Percentiles rank a stretch among this genome's conserved stretches.
Evolutionary conservation across 2,888 invertebrate genomes (phyloP).

Genomic region (Meiosimyza platycephala): DNA sequence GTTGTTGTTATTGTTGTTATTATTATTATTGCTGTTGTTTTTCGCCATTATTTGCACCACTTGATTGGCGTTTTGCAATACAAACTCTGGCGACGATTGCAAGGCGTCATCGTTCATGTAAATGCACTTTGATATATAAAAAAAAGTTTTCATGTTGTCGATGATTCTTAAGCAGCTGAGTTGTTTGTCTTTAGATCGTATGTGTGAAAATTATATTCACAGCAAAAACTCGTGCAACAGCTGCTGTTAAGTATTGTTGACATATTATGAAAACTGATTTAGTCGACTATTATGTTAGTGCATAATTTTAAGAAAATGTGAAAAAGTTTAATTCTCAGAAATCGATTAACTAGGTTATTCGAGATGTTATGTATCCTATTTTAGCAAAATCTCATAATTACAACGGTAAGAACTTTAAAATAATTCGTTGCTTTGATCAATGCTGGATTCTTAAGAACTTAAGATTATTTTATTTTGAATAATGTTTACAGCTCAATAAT

Average conservation of each 20-base stretch:
- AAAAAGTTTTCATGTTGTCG: conserved; percentile 21
- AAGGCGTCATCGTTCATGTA: conserved; percentile 12
- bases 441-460: neutral
- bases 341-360: too few species aligned
- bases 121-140: conserved; percentile 2
- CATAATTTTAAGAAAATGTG: too few species aligned
- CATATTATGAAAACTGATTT: conserved; percentile 24
- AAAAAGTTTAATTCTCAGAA: neutral
- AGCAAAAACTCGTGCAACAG: conserved; percentile 13
- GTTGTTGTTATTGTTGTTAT: conserved; percentile 1
- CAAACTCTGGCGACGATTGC: conserved; percentile 21
- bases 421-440: too few species aligned
- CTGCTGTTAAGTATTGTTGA: conserved; percentile 30
- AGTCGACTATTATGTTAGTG: neutral
- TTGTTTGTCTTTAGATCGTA: neutral
- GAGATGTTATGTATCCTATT: too few species aligned
- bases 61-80: conserved; percentile 42
- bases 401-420: neutral
- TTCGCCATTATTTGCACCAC: conserved; percentile 13
- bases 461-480: too few species aligned
- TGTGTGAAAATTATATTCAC: conserved; percentile 22
- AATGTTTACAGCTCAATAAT: too few species aligned
- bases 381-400: too few species aligned
- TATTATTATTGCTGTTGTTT: conserved; percentile 1
- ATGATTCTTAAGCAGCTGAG: conserved; percentile 19